phyloP scores from a whole-genome alignment of 2,113 vertebrate genomes.

The Chamaetylas fuelleborni region DNA sequence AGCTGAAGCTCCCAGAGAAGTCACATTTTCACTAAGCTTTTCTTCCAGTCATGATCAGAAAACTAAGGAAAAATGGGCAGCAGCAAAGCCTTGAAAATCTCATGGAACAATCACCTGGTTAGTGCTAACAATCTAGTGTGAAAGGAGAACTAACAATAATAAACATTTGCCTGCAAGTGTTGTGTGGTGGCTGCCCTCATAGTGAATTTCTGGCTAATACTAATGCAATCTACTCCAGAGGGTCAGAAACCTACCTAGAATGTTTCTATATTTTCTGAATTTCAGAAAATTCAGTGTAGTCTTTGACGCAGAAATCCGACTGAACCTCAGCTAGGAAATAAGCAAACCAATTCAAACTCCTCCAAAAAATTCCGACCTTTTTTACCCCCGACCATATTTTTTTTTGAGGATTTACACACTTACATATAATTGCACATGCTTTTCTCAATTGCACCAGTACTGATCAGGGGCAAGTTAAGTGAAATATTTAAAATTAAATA shows the following conservation, averaged over 20 bases:
- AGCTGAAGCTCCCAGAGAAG: neutral
- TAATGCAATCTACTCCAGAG: neutral
- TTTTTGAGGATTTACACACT: neutral
- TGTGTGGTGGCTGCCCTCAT: neutral
- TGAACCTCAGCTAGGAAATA: neutral
- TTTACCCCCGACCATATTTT: neutral
- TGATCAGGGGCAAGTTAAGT: neutral
- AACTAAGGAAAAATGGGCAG: neutral
- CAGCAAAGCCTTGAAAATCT: neutral
- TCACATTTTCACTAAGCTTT: neutral
- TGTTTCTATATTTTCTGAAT: neutral
- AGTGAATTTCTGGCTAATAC: neutral
- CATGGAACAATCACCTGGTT: neutral
- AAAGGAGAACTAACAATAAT: neutral
- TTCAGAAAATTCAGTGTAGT: neutral
- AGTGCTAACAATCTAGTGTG: neutral
- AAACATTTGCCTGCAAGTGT: fast-evolving
- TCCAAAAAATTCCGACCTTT: neutral
- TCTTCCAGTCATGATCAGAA: neutral
- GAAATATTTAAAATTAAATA: neutral
- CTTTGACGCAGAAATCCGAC: neutral
- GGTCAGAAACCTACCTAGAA: neutral
- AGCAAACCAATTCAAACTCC: neutral
- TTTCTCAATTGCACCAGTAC: neutral
- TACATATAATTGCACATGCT: fast-evolving